Base-by-base conservation (phyloP, 1,140 invertebrate species). In the Caenorhabditis elegans region DNA sequence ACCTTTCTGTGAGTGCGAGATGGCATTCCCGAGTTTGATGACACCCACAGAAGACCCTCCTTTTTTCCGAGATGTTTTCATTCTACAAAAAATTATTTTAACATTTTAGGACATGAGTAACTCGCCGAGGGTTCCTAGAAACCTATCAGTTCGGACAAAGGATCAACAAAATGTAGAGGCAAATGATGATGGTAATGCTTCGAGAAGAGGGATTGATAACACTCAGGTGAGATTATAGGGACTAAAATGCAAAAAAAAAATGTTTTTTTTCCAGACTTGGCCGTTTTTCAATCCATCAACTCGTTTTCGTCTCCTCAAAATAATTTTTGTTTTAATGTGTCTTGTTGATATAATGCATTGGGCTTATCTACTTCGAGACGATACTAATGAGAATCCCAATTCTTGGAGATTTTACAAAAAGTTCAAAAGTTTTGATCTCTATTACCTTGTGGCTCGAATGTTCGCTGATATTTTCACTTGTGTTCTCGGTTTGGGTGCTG, bases 391-490 rank as follows among this genome's bases (percentile, higher is more conserved):
- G 11, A 82, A 80, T 34, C 83, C 79, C 10, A 85, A 85, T 76
- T 78, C 82, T 19, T 85, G 84, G 84, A 70, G 60, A 39, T 85
- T 84, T 34, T 85, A 85, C 49, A 81, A 82, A 46, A 47, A 76
- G 22, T 82, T 81, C 34, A 75, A 80, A 13, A 79, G 49, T 17
- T 77, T 81, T 28, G 84, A 85, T 34, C 36, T 78, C 6, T 82
- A 78, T 28, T 85, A 85, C 53, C 51, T 85, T 15, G 83, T 85
- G 13, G 78, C 55, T 13, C 47, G 78, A 43, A 78, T 85, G 78
- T 80, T 85, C 51, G 78, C 83, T 19, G 84, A 85, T 34, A 84
- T 85, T 36, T 84, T 85, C 80, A 82, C 82, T 8, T 80, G 83
- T 48, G 77, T 85, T 24, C 79, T 85, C 2, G 84, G 84, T 43